Evolutionary conservation across 2,113 vertebrate genomes (phyloP).

Genomic region (Oncorhynchus mykiss): DNA sequence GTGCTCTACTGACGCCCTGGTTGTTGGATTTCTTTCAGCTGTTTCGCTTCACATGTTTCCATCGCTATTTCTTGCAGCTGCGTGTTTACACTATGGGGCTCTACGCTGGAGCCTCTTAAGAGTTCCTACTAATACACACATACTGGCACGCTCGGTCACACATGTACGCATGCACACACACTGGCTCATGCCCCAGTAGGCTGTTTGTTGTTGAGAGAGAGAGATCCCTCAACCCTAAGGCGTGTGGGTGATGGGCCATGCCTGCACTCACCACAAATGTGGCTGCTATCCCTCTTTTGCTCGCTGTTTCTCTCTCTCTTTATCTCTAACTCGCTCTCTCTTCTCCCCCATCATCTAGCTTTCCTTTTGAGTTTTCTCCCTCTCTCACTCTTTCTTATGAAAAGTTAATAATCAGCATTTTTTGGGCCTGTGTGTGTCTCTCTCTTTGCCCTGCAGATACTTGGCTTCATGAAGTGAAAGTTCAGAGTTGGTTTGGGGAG

Average conservation of each 20-base stretch:
- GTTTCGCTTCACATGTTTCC: constrained; percentile 30
- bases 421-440: constrained; percentile 25
- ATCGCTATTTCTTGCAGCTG: constrained; percentile 21
- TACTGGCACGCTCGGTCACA: not conserved
- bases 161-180: not conserved
- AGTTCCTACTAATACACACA: not conserved
- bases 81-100: constrained; percentile 5
- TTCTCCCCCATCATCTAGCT: not conserved
- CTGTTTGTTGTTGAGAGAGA: too few relatives aligned
- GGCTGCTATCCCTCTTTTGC: too few relatives aligned
- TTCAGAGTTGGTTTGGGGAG: constrained; percentile 40
- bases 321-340: not conserved
- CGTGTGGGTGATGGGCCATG: too few relatives aligned
- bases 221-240: too few relatives aligned
- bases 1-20: constrained; percentile 5
- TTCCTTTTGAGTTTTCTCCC: constrained; percentile 1
- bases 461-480: constrained; percentile 44
- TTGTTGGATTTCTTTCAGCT: constrained; percentile 32
- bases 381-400: not conserved
- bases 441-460: constrained; percentile 50
- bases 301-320: too few relatives aligned
- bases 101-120: not conserved
- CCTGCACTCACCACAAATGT: too few relatives aligned
- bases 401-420: constrained; percentile 39
- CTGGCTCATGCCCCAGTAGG: too few relatives aligned